These are phyloP conservation scores for Eupithecia dodoneata DNA, from an alignment of 2,888 invertebrate species.

Conservation along the genomic window DNA sequence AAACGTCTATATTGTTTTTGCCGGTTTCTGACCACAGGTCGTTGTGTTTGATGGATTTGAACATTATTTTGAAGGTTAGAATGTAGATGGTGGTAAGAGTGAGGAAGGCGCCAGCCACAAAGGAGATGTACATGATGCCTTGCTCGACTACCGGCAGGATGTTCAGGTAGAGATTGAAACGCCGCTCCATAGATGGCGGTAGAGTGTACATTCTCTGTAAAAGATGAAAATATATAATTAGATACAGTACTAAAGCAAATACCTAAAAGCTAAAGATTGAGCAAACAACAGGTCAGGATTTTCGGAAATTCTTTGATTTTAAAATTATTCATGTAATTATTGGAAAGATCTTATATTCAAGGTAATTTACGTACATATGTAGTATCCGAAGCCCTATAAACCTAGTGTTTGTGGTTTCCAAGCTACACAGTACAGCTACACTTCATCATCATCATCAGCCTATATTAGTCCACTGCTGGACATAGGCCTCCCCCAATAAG, in stretches of 20 bases:
- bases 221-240: slow-evolving; percentile 20
- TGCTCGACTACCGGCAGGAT: slow-evolving; percentile 87
- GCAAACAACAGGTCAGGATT: neutral
- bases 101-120: slow-evolving; percentile 79
- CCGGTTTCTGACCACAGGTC: slow-evolving; percentile 55
- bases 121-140: slow-evolving; percentile 81
- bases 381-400: neutral
- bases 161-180: slow-evolving; percentile 90
- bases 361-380: neutral
- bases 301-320: neutral
- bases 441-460: too few species aligned
- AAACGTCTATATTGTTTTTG: slow-evolving; percentile 56
- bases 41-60: slow-evolving; percentile 62
- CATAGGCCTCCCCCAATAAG: too few species aligned
- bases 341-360: neutral
- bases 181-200: slow-evolving; percentile 84
- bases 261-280: neutral
- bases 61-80: slow-evolving; percentile 76
- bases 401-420: neutral
- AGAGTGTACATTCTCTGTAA: slow-evolving; percentile 88
- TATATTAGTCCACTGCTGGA: too few species aligned
- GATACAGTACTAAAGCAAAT: neutral
- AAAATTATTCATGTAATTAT: neutral
- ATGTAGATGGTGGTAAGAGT: slow-evolving; percentile 78
- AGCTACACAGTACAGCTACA: too few species aligned